Evolutionary conservation across 2,113 vertebrate species (phyloP).

Genomic region (Axis porcinus): DNA sequence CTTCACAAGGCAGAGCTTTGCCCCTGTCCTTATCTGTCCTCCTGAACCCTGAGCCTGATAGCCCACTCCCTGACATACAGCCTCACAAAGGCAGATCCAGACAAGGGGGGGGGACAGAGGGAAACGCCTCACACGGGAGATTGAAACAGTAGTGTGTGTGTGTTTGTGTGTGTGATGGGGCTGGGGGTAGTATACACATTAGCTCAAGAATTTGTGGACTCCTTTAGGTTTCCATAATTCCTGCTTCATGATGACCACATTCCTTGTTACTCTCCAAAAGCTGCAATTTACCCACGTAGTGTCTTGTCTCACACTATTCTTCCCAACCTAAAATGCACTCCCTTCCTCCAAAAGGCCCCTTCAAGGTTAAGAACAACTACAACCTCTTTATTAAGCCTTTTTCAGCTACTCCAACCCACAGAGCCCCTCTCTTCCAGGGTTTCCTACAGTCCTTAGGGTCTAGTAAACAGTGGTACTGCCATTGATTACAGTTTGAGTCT

Average conservation of each 20-base stretch:
- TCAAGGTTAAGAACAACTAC: background rate
- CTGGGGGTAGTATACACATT: background rate
- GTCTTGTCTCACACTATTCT: background rate
- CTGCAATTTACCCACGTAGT: background rate
- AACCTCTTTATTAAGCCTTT: background rate
- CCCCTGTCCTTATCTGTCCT: conserved; percentile 13
- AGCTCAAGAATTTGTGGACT: background rate
- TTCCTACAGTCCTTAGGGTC: conserved; percentile 6
- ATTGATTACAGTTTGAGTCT: conserved; percentile 63
- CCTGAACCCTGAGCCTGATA: background rate
- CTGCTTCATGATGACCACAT: background rate
- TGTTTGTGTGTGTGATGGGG: background rate
- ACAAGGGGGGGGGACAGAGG: background rate
- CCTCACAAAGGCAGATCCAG: background rate
- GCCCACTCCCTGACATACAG: background rate
- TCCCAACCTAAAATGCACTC: background rate
- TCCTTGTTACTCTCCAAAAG: background rate
- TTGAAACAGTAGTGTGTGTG: background rate
- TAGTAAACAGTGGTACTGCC: conserved; percentile 37
- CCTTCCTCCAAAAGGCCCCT: background rate
- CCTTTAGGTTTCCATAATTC: background rate
- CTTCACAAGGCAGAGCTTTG: background rate
- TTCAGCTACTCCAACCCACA: background rate
- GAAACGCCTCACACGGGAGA: background rate
- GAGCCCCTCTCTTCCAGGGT: background rate